Conservation (phyloP, 1,140 invertebrate genomes). For the Rhopalosiphum padi region DNA sequence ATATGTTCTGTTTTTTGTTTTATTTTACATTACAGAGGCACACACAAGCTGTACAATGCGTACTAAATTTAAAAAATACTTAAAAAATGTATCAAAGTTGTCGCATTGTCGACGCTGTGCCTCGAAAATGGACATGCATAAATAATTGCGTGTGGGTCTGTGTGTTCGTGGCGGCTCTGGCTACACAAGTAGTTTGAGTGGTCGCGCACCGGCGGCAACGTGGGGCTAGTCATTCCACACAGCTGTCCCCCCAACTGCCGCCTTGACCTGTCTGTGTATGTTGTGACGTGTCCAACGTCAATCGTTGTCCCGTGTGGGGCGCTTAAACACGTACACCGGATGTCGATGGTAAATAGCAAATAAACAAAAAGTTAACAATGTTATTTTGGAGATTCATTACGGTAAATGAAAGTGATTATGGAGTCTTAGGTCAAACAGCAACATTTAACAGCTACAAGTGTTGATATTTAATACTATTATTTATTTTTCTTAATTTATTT, state of each 20-base stretch:
- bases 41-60: conserved; percentile 58
- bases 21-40: conserved; percentile 58
- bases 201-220: conserved; percentile 39
- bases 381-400: conserved; percentile 46
- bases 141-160: conserved; percentile 51
- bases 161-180: conserved; percentile 51
- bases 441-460: conserved; percentile 36
- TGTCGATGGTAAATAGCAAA: conserved; percentile 58
- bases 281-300: conserved; percentile 55
- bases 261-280: conserved; percentile 53
- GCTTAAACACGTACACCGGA: conserved; percentile 41
- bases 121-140: conserved; percentile 55
- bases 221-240: conserved; percentile 55
- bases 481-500: background rate
- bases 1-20: conserved; percentile 58
- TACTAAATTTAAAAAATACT: conserved; percentile 54
- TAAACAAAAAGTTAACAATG: conserved; percentile 58
- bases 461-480: conserved; percentile 31
- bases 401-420: conserved; percentile 52
- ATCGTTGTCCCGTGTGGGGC: conserved; percentile 55
- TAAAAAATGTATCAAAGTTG: conserved; percentile 55
- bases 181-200: conserved; percentile 55
- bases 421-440: conserved; percentile 15
- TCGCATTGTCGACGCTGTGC: conserved; percentile 57
- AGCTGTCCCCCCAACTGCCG: conserved; percentile 40